Conservation (phyloP, 2,797 vertebrate genomes). For the Phataginus tetradactyla region DNA sequence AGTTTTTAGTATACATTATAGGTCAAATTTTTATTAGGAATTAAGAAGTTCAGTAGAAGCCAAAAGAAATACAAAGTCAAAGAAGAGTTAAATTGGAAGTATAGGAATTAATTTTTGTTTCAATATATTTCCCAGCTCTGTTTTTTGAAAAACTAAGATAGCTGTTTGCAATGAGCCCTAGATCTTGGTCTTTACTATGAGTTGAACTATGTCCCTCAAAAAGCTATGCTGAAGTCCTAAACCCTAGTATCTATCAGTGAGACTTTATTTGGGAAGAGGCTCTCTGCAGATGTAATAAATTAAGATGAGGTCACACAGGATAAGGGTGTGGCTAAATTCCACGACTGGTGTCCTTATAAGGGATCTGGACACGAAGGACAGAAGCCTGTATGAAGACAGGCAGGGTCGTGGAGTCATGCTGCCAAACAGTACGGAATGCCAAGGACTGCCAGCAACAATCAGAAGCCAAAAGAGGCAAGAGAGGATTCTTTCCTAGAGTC, state of each 20-base stretch:
- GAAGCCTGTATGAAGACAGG: background rate
- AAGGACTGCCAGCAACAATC: background rate
- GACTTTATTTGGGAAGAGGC: background rate
- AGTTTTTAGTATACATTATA: background rate
- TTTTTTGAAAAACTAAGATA: background rate
- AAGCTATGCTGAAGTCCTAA: constrained; percentile 1
- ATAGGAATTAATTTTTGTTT: background rate
- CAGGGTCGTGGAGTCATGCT: background rate
- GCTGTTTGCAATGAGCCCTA: background rate
- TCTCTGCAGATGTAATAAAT: background rate
- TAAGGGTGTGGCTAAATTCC: background rate
- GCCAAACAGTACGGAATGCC: background rate
- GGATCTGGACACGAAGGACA: background rate
- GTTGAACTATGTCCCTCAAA: background rate
- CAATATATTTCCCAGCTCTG: background rate
- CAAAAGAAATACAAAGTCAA: background rate
- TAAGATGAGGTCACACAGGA: background rate
- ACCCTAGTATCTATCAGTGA: background rate
- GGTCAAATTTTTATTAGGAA: constrained; percentile 7
- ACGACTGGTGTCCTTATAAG: background rate
- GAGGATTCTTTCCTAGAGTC: background rate
- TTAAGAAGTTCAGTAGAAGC: background rate
- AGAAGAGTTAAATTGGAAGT: background rate
- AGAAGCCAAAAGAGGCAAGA: background rate
- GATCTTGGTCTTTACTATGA: background rate